Evolutionary conservation across 2,888 invertebrate species (phyloP).

Genomic region (Drosophila nigricruria): DNA sequence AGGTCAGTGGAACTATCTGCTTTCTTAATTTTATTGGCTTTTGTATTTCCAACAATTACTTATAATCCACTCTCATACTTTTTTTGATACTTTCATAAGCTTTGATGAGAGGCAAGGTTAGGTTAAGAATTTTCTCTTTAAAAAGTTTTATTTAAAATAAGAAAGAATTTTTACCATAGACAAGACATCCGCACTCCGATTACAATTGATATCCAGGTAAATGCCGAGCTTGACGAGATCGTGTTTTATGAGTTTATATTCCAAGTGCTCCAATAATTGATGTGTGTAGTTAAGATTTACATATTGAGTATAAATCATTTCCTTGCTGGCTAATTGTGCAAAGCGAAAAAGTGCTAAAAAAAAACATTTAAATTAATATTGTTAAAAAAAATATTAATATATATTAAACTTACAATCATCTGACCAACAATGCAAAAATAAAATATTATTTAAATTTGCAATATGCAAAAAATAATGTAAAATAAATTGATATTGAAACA

Average conservation of each 20-base stretch:
- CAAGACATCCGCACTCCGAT: slow-evolving; percentile 60
- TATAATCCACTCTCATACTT: too few relatives aligned
- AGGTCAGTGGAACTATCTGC: background rate
- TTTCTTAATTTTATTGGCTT: too few relatives aligned
- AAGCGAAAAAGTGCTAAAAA: slow-evolving; percentile 60
- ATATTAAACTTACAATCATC: slow-evolving; percentile 34
- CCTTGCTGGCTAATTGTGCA: slow-evolving; percentile 32
- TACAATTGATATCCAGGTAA: slow-evolving; percentile 77
- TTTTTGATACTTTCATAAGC: too few relatives aligned
- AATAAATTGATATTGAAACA: slow-evolving; percentile 54
- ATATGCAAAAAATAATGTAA: slow-evolving; percentile 61
- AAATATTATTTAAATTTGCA: slow-evolving; percentile 44
- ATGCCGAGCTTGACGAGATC: slow-evolving; percentile 62
- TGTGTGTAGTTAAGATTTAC: slow-evolving; percentile 31
- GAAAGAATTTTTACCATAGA: slow-evolving; percentile 37
- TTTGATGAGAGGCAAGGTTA: too few relatives aligned
- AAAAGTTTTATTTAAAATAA: background rate
- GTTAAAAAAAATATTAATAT: background rate
- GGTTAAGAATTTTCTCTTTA: too few relatives aligned
- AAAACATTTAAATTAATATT: background rate
- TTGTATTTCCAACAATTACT: too few relatives aligned
- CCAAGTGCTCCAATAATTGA: slow-evolving; percentile 20
- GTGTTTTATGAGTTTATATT: slow-evolving; percentile 49
- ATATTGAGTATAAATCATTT: slow-evolving; percentile 50
- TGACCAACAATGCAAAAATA: slow-evolving; percentile 43